These are phyloP conservation scores for Rosalia funebris DNA, from an alignment of 2,888 invertebrate genomes.

Conservation along the genomic window DNA sequence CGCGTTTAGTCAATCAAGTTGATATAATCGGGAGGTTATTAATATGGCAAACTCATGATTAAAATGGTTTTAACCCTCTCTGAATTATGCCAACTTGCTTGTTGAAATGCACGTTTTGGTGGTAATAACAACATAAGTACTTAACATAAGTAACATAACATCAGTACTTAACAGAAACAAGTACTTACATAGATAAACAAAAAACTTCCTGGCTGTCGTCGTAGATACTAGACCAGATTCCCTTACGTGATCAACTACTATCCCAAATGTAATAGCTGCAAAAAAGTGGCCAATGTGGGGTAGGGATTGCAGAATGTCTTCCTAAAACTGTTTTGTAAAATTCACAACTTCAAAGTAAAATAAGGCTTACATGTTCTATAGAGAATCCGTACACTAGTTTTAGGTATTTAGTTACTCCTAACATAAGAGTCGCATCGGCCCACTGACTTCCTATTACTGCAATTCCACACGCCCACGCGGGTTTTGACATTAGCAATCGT, in stretches of 20 bases:
- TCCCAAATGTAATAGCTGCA: slow-evolving; percentile 68
- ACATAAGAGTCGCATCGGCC: slow-evolving; percentile 70
- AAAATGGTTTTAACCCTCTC: too few species aligned
- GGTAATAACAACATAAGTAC: too few species aligned
- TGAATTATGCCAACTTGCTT: too few species aligned
- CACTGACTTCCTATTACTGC: slow-evolving; percentile 71
- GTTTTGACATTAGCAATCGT: slow-evolving; percentile 66
- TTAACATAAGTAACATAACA: too few species aligned
- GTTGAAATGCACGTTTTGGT: too few species aligned
- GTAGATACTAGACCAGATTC: slow-evolving; percentile 67
- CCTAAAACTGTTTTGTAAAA: slow-evolving; percentile 56
- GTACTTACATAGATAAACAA: slow-evolving; percentile 68
- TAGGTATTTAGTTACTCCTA: slow-evolving; percentile 69
- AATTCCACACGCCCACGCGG: slow-evolving; percentile 70
- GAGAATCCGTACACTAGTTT: slow-evolving; percentile 70
- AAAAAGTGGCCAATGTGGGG: slow-evolving; percentile 70
- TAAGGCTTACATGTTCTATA: slow-evolving; percentile 65
- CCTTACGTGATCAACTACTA: slow-evolving; percentile 69
- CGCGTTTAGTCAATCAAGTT: too few species aligned
- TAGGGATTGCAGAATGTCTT: slow-evolving; percentile 67
- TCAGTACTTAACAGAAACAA: slow-evolving; percentile 1
- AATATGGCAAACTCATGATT: too few species aligned
- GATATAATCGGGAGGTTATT: too few species aligned
- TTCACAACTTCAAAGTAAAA: background rate
- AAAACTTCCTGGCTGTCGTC: slow-evolving; percentile 68